Evolutionary conservation across 2,888 invertebrate genomes (phyloP), one percentile per base, ranked within the genome.

Genomic region (Tineola bisselliella): DNA sequence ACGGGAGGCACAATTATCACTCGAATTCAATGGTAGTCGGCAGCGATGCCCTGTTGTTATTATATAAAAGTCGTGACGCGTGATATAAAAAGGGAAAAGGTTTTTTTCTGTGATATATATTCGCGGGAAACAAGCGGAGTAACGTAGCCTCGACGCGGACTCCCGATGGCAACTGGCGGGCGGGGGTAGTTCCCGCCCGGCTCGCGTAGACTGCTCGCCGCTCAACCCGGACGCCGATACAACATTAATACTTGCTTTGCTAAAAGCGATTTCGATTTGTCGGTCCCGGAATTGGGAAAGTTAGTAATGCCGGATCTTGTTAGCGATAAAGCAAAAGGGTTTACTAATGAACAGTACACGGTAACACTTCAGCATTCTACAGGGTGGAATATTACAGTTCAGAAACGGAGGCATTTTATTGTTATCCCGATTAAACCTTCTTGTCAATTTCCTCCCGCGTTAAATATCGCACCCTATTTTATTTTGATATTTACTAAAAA

Each of bases 191-290:
- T 62, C 62, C 63, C 64, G 64, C 62, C 64, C 61, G 60, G 62
- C 70, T 68, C 70, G 68, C 66, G 67, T 64, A 79, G 79, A 79
- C 76, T 78, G 81, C 79, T 78, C 79, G 80, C 79, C 81, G 71
- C 70, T 70, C 71, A 64, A 64, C 71, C 70, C 71, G 71, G 74
- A 77, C 75, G 73, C 77, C 82, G 82, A 84, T 84, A 84, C 84
- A 83, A 83, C 84, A 84, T 86, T 86, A 86, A 86, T 86, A 86
- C 86, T 84, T 84, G 82, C 84, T 84, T 84, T 81, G 79, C 81
- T 81, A 82, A 84, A 83, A 84, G 80, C 82, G 80, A 84, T 84
- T 84, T 82, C 84, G 86, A 84, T 86, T 87, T 84, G 84, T 84
- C 79, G 82, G 79, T 76, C 77, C 74, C 74, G 73, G 75, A 81